These are phyloP conservation scores for Meteorus sp. DNA, from an alignment of 1,140 invertebrate genomes.

Conservation along the genomic window DNA sequence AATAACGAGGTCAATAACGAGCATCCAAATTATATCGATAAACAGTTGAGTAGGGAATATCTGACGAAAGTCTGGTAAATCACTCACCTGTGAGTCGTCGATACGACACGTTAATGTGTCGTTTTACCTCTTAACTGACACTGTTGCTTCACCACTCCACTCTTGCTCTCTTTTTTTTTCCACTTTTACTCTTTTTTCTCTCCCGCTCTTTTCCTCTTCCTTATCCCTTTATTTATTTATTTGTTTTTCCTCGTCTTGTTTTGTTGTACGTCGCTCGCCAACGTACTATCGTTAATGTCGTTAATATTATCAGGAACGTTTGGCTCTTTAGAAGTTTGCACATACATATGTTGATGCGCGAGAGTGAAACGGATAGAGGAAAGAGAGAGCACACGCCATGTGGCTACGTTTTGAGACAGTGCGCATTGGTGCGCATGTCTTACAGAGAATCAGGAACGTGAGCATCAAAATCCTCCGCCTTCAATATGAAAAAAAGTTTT, in stretches of 20 bases:
- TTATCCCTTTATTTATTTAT: too few relatives aligned
- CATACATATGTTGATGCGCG: background rate
- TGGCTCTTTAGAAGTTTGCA: conserved; percentile 4
- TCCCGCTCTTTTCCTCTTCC: too few relatives aligned
- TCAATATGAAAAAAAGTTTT: too few relatives aligned
- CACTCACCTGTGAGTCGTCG: too few relatives aligned
- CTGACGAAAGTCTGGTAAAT: too few relatives aligned
- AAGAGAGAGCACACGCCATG: conserved; percentile 11
- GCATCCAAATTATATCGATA: too few relatives aligned
- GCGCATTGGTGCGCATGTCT: conserved; percentile 15
- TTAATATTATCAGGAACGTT: conserved; percentile 25
- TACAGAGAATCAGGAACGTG: background rate
- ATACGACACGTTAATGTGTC: too few relatives aligned
- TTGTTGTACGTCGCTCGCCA: background rate
- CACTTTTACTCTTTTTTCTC: too few relatives aligned
- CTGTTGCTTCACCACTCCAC: background rate
- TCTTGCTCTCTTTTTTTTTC: too few relatives aligned
- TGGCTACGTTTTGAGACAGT: background rate
- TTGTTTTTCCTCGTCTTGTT: too few relatives aligned
- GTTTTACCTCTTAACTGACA: too few relatives aligned
- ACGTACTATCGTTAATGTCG: background rate
- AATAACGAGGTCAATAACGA: background rate
- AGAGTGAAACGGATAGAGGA: background rate
- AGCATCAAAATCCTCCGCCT: background rate
- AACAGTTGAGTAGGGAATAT: too few relatives aligned